Conservation (phyloP, 2,888 invertebrate species). For the Sarcophaga subvicina region DNA sequence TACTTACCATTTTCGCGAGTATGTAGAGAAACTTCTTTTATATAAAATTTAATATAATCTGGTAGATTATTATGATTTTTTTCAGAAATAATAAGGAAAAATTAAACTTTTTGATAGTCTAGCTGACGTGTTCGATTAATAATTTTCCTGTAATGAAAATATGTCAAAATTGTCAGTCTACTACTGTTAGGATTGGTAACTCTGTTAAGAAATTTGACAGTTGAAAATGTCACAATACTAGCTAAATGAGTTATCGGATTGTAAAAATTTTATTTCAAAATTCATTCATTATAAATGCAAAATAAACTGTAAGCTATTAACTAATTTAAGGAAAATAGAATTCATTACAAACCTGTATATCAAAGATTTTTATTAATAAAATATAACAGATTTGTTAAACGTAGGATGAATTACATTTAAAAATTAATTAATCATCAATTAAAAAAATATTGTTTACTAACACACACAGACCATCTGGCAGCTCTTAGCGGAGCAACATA, state of each 20-base stretch:
- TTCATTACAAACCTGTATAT: too few species aligned
- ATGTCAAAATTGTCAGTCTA: slow-evolving; percentile 53
- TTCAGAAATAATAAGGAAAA: slow-evolving; percentile 44
- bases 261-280: too few species aligned
- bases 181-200: slow-evolving; percentile 23
- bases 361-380: too few species aligned
- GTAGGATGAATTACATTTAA: too few species aligned
- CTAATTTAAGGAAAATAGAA: too few species aligned
- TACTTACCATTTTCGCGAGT: slow-evolving; percentile 68
- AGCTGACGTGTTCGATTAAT: slow-evolving; percentile 79
- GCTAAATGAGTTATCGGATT: too few species aligned
- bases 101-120: slow-evolving; percentile 64
- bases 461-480: slow-evolving; percentile 12
- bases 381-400: too few species aligned
- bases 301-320: too few species aligned
- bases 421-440: too few species aligned
- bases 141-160: slow-evolving; percentile 58
- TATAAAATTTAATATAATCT: slow-evolving; percentile 32
- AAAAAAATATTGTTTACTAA: too few species aligned
- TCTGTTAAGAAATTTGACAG: neutral
- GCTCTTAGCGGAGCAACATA: neutral
- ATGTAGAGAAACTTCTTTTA: slow-evolving; percentile 16
- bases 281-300: too few species aligned
- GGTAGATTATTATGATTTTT: slow-evolving; percentile 36
- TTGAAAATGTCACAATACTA: neutral